These are phyloP conservation scores for Agriopis aurantiaria DNA, from an alignment of 2,888 invertebrate species.

Conservation along the genomic window DNA sequence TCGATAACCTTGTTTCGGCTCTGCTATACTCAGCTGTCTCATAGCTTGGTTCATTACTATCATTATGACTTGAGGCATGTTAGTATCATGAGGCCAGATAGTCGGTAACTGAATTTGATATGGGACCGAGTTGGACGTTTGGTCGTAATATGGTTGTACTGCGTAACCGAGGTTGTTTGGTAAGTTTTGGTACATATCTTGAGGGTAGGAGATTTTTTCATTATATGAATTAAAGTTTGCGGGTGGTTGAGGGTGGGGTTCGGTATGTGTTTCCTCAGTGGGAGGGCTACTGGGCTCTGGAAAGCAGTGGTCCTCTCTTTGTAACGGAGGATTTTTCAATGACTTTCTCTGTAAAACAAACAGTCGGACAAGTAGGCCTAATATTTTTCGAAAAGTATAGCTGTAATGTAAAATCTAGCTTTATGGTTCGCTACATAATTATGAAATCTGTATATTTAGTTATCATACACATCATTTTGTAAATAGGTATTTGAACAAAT, in stretches of 20 bases:
- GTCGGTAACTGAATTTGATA: conserved; percentile 6
- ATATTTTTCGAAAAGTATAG: no score
- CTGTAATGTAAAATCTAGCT: no score
- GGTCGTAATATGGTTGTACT: not conserved
- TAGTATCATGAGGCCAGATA: not conserved
- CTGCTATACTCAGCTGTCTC: not conserved
- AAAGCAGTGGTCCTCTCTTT: conserved; percentile 21
- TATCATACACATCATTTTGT: no score
- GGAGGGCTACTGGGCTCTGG: conserved; percentile 61
- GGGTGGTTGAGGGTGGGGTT: not conserved
- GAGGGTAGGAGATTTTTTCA: not conserved
- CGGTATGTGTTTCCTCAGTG: not conserved
- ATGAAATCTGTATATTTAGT: no score
- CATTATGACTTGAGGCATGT: conserved; percentile 3
- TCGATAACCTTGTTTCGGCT: not conserved
- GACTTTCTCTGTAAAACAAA: conserved; percentile 25
- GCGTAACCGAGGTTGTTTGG: not conserved
- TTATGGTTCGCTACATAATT: no score
- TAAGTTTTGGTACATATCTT: not conserved
- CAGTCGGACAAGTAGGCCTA: no score
- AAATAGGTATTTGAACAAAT: no score
- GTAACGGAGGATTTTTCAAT: conserved; percentile 9
- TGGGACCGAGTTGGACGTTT: not conserved
- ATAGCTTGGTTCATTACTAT: conserved; percentile 11
- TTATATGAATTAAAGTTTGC: not conserved